Evolutionary conservation across 2,888 invertebrate species (phyloP), one percentile per base, ranked within the genome.

Genomic region (Mesorhabditis belari): DNA sequence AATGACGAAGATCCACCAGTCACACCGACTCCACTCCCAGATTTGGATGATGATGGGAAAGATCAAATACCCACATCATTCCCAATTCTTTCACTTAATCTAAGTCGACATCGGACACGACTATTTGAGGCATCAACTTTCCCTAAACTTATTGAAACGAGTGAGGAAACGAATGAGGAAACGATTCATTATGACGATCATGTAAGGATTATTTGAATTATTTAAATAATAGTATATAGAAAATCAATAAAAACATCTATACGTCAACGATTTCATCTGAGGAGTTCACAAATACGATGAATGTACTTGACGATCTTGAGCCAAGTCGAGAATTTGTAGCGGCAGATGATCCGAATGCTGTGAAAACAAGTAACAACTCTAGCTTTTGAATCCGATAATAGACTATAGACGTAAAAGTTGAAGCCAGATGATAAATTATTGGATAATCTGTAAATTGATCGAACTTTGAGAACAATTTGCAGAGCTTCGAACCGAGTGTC

Each of bases 401-500:
- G n/a, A n/a, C n/a, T n/a, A n/a, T n/a, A n/a, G n/a, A n/a, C n/a
- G n/a, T n/a, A n/a, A n/a, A n/a, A n/a, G n/a, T n/a, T n/a, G n/a
- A n/a, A n/a, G n/a, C n/a, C n/a, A n/a, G n/a, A n/a, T n/a, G 44
- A 35, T 35, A 35, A 2, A 1, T 35, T 35, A 35, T 35, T 35
- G 12, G n/a, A 35, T 24, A 29, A 2, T 24, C 12, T 2, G 29
- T 17, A 27, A n/a, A n/a, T n/a, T n/a, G n/a, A n/a, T n/a, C n/a
- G n/a, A n/a, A n/a, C 44, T 35, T 35, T 35, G 44, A 17, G 44
- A 35, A 35, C n/a, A n/a, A n/a, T 17, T 58, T 66, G 24, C 65
- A 67, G 75, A 69, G 17, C 57, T 80, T 24, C 69, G 70, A n/a
- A 80, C 77, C 9, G 76, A 77, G 58, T 80, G 80, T 52, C 62